Conservation (phyloP, 2,888 invertebrate species). For the Colostygia pectinataria region DNA sequence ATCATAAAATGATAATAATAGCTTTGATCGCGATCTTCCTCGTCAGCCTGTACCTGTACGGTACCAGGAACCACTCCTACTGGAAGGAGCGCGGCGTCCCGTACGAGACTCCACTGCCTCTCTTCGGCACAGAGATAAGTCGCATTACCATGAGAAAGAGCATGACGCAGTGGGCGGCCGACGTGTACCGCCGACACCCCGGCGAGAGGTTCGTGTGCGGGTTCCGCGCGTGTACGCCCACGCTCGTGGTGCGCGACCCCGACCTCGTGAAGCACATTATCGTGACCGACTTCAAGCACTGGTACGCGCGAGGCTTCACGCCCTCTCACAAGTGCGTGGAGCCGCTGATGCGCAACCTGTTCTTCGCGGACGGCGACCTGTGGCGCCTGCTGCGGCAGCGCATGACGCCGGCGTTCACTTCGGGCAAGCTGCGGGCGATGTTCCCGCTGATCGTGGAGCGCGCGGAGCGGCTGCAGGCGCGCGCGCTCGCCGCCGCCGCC, state of each 20-base stretch:
- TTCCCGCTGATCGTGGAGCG: slow-evolving; percentile 61
- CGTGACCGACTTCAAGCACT: slow-evolving; percentile 54
- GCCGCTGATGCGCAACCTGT: slow-evolving; percentile 56
- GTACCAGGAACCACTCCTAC: slow-evolving; percentile 49
- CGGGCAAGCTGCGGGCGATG: slow-evolving; percentile 63
- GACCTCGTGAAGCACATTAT: slow-evolving; percentile 54
- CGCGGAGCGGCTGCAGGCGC: slow-evolving; percentile 51
- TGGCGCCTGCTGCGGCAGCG: slow-evolving; percentile 64
- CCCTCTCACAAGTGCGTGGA: slow-evolving; percentile 41
- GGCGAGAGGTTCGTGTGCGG: slow-evolving; percentile 56
- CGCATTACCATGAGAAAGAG: slow-evolving; percentile 48
- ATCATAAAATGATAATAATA: slow-evolving; percentile 21
- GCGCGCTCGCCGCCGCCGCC: slow-evolving; percentile 42
- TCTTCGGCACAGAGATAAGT: slow-evolving; percentile 55
- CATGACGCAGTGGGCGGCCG: slow-evolving; percentile 44
- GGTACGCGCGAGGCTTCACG: slow-evolving; percentile 54
- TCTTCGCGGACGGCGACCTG: slow-evolving; percentile 60
- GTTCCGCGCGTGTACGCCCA: slow-evolving; percentile 48
- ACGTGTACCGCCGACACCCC: slow-evolving; percentile 58
- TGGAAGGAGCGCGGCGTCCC: slow-evolving; percentile 54
- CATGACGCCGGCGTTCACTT: slow-evolving; percentile 63
- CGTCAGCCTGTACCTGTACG: slow-evolving; percentile 48
- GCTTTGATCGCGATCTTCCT: slow-evolving; percentile 26
- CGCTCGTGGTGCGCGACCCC: slow-evolving; percentile 58
- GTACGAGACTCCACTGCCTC: slow-evolving; percentile 52